Percentiles rank a stretch among this genome's conserved stretches.
These are phyloP conservation scores for Dipodomys spectabilis DNA, from an alignment of 2,113 vertebrate genomes.

Conservation along the genomic window DNA sequence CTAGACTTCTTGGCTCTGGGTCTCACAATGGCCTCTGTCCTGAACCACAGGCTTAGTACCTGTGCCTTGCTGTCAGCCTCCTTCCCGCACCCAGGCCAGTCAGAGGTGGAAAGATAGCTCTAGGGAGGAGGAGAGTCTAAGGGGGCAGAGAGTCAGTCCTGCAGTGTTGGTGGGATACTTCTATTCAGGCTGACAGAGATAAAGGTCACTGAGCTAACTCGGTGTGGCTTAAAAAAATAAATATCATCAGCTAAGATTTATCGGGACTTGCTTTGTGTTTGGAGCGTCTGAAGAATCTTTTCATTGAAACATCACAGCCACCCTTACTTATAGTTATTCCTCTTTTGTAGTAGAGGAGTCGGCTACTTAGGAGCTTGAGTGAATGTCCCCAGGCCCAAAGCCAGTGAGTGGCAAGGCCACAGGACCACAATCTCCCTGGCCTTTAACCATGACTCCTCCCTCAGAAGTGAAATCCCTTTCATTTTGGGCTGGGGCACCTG, in stretches of 20 bases:
- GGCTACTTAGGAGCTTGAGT: too few relatives aligned
- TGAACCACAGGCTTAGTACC: constrained; percentile 56
- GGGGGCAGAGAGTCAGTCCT: background rate
- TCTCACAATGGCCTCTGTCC: constrained; percentile 49
- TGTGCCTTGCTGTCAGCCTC: background rate
- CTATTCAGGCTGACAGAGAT: background rate
- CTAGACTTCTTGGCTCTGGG: constrained; percentile 66
- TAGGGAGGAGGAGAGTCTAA: too few relatives aligned
- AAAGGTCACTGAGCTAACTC: background rate
- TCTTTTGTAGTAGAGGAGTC: background rate
- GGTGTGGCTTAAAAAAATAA: background rate
- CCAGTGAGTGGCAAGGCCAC: background rate
- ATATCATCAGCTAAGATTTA: background rate
- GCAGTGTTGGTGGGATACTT: too few relatives aligned
- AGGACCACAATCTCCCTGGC: background rate
- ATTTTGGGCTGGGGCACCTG: background rate
- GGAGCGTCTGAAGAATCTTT: background rate
- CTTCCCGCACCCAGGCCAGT: background rate
- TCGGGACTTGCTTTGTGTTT: background rate
- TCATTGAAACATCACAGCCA: accelerated
- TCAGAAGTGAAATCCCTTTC: background rate
- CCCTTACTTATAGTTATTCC: background rate
- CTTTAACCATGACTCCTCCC: background rate
- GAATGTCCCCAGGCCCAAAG: background rate
- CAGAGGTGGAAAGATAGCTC: background rate